Conservation (phyloP, 2,888 invertebrate species). For the Pyralis farinalis region DNA sequence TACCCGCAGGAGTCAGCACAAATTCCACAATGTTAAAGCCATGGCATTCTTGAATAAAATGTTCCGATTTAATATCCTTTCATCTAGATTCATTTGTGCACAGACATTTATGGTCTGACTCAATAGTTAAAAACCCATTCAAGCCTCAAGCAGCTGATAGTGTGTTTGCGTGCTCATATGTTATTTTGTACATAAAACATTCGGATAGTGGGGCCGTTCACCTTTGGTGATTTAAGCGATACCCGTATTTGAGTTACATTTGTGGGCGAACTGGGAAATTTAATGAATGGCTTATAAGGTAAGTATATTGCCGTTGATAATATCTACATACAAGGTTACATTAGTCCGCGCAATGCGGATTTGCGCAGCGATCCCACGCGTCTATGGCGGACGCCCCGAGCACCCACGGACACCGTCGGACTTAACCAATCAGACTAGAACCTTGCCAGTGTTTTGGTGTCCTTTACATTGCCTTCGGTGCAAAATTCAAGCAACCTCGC, state of each 20-base stretch:
- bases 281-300: slow-evolving; percentile 30
- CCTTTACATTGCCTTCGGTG: slow-evolving; percentile 16
- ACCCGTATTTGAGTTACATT: slow-evolving; percentile 10
- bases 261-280: slow-evolving; percentile 16
- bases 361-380: slow-evolving; percentile 49
- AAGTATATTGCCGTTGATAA: slow-evolving; percentile 33
- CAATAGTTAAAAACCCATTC: too few relatives aligned
- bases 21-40: too few relatives aligned
- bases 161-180: too few relatives aligned
- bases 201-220: background rate
- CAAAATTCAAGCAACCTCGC: slow-evolving; percentile 16
- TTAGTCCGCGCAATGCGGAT: slow-evolving; percentile 62
- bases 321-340: slow-evolving; percentile 44
- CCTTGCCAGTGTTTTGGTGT: slow-evolving; percentile 9
- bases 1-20: too few relatives aligned
- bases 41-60: too few relatives aligned
- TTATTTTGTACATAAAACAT: too few relatives aligned
- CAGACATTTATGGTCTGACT: too few relatives aligned
- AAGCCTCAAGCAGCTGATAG: too few relatives aligned
- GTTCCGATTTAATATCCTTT: too few relatives aligned
- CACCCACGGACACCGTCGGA: slow-evolving; percentile 34
- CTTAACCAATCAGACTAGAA: slow-evolving; percentile 21
- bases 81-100: too few relatives aligned
- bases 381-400: slow-evolving; percentile 35
- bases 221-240: slow-evolving; percentile 4